Evolutionary conservation across 2,888 invertebrate genomes (phyloP).

Genomic region (Himalopsyche tibetana): DNA sequence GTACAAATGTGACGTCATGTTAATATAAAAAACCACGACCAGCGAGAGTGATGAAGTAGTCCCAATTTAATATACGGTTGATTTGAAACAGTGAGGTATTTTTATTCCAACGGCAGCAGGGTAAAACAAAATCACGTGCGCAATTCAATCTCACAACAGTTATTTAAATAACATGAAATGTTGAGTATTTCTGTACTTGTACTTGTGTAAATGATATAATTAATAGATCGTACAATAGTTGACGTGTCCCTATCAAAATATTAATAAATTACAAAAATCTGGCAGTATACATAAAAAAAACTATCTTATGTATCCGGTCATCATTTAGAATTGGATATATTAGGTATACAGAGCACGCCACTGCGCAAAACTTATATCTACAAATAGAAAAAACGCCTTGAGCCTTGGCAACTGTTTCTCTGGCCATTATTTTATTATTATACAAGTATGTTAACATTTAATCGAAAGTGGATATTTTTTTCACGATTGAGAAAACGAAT

Average conservation of each 20-base stretch:
- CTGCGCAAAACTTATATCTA: conserved; percentile 10
- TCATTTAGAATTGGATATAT: no score
- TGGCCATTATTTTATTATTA: conserved; percentile 29
- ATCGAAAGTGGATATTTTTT: conserved; percentile 43
- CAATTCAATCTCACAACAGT: no score
- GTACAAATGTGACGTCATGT: background rate
- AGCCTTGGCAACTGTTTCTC: conserved; percentile 23
- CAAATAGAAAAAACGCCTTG: background rate
- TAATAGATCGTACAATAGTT: no score
- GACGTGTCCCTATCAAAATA: no score
- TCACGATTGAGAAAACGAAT: conserved; percentile 15
- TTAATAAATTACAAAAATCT: no score
- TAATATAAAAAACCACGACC: background rate
- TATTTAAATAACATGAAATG: no score
- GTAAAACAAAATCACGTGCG: no score
- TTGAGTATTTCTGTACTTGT: no score
- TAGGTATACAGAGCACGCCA: background rate
- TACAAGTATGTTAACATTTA: conserved; percentile 11
- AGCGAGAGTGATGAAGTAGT: conserved; percentile 28
- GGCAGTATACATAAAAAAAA: no score
- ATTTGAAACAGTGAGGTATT: background rate
- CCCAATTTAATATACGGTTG: background rate
- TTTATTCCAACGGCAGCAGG: background rate
- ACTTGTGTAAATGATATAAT: no score
- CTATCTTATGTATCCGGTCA: no score